Conservation (phyloP, 2,888 invertebrate species). For the Drosophila sordidapex region DNA sequence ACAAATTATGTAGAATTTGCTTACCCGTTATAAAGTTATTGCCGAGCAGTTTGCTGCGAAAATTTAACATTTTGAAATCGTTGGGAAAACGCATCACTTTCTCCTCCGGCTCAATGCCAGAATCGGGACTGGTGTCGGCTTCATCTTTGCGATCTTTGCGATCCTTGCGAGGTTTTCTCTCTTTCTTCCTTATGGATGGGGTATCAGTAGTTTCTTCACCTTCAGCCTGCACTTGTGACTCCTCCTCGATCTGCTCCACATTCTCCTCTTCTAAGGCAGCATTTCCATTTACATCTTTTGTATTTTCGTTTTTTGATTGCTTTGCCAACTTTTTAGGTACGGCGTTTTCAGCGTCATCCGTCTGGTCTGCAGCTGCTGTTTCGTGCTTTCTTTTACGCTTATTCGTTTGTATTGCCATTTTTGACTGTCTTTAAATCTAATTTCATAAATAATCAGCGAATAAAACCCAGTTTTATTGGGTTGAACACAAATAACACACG, state of each 20-base stretch:
- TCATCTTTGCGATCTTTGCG: slow-evolving; percentile 22
- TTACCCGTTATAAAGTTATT: slow-evolving; percentile 87
- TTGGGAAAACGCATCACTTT: slow-evolving; percentile 73
- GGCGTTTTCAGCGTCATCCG: slow-evolving; percentile 59
- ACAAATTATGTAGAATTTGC: not conserved
- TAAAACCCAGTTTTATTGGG: slow-evolving; percentile 6
- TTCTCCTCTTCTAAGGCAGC: not conserved
- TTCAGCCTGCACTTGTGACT: not conserved
- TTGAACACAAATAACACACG: slow-evolving; percentile 3
- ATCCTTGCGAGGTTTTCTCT: slow-evolving; percentile 7
- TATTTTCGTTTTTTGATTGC: slow-evolving; percentile 62
- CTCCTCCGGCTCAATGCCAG: slow-evolving; percentile 73
- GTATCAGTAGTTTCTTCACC: not conserved
- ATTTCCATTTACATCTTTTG: slow-evolving; percentile 12
- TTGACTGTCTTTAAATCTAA: slow-evolving; percentile 2
- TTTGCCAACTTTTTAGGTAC: slow-evolving; percentile 77
- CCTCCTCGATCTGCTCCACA: not conserved
- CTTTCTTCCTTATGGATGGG: slow-evolving; percentile 11
- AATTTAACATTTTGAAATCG: slow-evolving; percentile 87
- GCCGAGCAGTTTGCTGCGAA: slow-evolving; percentile 86
- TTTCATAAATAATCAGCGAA: slow-evolving; percentile 16
- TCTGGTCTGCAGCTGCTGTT: slow-evolving; percentile 23
- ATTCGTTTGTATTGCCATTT: slow-evolving; percentile 81
- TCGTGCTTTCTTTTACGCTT: slow-evolving; percentile 78
- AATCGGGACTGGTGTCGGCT: slow-evolving; percentile 66